phyloP scores from a whole-genome alignment of 2,797 vertebrate species.

The Myripristis jacobus region DNA sequence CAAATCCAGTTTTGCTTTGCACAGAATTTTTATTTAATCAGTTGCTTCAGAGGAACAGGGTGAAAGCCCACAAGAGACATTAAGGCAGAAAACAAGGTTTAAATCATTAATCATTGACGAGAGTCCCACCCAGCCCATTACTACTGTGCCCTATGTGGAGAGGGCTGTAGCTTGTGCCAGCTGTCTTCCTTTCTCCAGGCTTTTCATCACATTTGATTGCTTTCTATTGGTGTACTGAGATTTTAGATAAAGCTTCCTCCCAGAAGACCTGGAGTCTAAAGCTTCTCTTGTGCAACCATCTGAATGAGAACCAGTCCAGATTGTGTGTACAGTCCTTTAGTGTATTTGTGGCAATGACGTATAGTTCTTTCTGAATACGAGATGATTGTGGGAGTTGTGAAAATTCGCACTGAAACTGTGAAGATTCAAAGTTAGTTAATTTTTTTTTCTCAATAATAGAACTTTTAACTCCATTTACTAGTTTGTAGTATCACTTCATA shows the following conservation, averaged over 20 bases:
- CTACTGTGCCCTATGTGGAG: not conserved
- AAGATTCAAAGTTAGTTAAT: conserved; percentile 33
- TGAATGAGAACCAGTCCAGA: conserved; percentile 17
- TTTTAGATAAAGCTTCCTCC: not conserved
- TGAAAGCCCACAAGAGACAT: conserved; percentile 5
- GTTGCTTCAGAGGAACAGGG: conserved; percentile 10
- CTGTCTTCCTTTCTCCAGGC: conserved; percentile 12
- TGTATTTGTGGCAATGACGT: conserved; percentile 37
- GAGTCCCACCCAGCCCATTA: conserved; percentile 26
- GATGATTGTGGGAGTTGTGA: conserved; percentile 52
- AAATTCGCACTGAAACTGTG: conserved; percentile 45
- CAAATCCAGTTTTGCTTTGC: conserved; percentile 29
- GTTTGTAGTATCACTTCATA: not conserved
- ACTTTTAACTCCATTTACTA: conserved; percentile 25
- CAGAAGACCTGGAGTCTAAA: not conserved
- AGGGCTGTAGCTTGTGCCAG: conserved; percentile 7
- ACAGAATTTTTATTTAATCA: conserved; percentile 34
- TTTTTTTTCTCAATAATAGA: conserved; percentile 5
- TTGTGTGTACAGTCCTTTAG: not conserved
- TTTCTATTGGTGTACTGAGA: not conserved
- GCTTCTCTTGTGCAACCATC: conserved; percentile 9
- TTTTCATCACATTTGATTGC: not conserved
- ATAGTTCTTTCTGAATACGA: conserved; percentile 24
- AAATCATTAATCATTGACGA: conserved; percentile 50
- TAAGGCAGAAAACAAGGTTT: conserved; percentile 13